phyloP scores from a whole-genome alignment of 2,888 invertebrate species.

The Heliconius hortense region DNA sequence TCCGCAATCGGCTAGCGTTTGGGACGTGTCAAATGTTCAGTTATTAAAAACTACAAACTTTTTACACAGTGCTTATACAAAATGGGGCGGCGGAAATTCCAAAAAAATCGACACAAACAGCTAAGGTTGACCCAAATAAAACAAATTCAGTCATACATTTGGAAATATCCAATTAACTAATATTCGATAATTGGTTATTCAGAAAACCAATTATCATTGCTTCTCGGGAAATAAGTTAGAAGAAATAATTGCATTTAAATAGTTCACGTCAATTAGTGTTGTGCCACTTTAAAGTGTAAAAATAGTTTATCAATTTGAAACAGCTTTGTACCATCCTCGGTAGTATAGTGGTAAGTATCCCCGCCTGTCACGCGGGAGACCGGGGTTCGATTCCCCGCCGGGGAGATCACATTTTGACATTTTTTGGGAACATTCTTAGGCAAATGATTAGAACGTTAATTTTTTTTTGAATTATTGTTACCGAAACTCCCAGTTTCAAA shows the following conservation, averaged over 20 bases:
- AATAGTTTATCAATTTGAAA: neutral
- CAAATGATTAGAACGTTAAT: too few relatives aligned
- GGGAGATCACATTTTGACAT: slow-evolving; percentile 43
- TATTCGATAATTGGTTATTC: neutral
- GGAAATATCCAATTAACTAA: neutral
- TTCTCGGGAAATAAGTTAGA: neutral
- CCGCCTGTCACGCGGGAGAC: slow-evolving; percentile 83
- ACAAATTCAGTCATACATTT: neutral
- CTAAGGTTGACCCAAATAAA: neutral
- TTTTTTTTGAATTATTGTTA: neutral
- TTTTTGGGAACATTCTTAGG: neutral
- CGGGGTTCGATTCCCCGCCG: slow-evolving; percentile 83
- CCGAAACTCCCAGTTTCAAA: neutral
- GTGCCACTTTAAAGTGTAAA: neutral
- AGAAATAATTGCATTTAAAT: slow-evolving; percentile 5
- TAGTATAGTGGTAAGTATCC: slow-evolving; percentile 79
- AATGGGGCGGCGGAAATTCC: neutral
- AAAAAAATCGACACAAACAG: neutral
- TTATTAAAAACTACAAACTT: neutral
- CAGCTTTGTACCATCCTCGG: slow-evolving; percentile 58
- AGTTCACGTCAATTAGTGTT: neutral
- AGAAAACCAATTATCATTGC: neutral
- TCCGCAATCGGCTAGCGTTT: neutral
- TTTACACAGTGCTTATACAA: neutral
- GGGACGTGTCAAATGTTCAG: neutral